Evolutionary conservation across 2,797 vertebrate genomes (phyloP).

Genomic region (Pseudomugil gertrudae): DNA sequence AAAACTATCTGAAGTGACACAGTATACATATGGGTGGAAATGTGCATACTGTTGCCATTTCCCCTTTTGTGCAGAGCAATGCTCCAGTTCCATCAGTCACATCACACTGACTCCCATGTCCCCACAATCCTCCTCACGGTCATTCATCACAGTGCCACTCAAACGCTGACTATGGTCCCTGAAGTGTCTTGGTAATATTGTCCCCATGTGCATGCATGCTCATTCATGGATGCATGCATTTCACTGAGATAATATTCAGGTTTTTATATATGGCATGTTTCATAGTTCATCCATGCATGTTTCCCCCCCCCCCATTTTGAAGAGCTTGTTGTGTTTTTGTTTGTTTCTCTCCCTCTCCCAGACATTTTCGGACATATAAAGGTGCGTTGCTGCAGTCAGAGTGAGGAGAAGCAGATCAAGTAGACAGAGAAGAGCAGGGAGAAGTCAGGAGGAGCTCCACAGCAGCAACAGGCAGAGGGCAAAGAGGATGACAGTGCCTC

Average conservation of each 20-base stretch:
- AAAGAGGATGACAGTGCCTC: slow-evolving; percentile 69
- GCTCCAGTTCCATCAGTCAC: slow-evolving; percentile 73
- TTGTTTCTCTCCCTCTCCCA: neutral
- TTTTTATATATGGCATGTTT: slow-evolving; percentile 19
- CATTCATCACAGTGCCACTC: slow-evolving; percentile 76
- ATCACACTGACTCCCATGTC: slow-evolving; percentile 53
- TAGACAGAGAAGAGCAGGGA: slow-evolving; percentile 34
- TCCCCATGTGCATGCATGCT: slow-evolving; percentile 21
- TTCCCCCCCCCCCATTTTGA: slow-evolving; percentile 38
- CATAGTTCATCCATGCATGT: slow-evolving; percentile 18
- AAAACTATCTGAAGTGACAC: slow-evolving; percentile 15
- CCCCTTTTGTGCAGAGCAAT: slow-evolving; percentile 41
- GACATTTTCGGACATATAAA: slow-evolving; percentile 32
- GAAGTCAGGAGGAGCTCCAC: slow-evolving; percentile 49
- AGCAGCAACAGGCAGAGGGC: slow-evolving; percentile 74
- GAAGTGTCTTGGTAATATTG: slow-evolving; percentile 49
- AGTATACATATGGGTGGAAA: slow-evolving; percentile 28
- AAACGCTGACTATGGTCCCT: slow-evolving; percentile 69
- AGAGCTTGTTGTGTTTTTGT: neutral
- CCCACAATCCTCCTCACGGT: slow-evolving; percentile 61
- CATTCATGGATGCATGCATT: slow-evolving; percentile 43
- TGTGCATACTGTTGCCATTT: slow-evolving; percentile 27
- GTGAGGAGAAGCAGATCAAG: slow-evolving; percentile 31
- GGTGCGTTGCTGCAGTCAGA: slow-evolving; percentile 51
- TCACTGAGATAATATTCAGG: neutral